phyloP scores from a whole-genome alignment of 2,797 vertebrate species.

The Oreonectes daqikongensis region DNA sequence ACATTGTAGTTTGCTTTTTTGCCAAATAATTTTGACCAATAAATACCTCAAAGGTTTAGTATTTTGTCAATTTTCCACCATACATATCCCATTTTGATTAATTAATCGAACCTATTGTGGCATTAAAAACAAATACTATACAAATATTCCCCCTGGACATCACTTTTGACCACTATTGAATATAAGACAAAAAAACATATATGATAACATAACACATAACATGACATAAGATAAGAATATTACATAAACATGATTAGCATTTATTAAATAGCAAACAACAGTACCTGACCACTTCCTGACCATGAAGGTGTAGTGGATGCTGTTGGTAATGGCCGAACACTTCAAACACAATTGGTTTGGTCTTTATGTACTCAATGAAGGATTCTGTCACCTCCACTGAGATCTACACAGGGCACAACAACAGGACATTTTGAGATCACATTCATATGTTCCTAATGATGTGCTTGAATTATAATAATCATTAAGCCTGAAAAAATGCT shows the following conservation, averaged over 20 bases:
- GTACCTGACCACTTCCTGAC: constrained; percentile 90
- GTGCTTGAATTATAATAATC: background rate
- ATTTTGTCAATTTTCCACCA: too few relatives aligned
- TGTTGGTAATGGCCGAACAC: constrained; percentile 99
- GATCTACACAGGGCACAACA: constrained; percentile 73
- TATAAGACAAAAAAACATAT: too few relatives aligned
- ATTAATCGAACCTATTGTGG: too few relatives aligned
- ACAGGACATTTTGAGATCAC: constrained; percentile 6
- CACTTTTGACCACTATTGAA: too few relatives aligned
- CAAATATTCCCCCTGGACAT: too few relatives aligned
- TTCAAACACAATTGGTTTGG: constrained; percentile 96
- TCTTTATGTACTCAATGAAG: constrained; percentile 96
- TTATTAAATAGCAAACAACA: background rate
- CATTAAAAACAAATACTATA: too few relatives aligned
- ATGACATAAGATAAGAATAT: background rate
- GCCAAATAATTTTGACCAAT: too few relatives aligned
- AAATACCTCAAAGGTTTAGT: too few relatives aligned
- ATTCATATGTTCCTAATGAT: constrained; percentile 6
- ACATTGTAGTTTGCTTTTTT: too few relatives aligned
- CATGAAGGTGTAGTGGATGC: constrained; percentile 88
- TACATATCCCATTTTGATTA: too few relatives aligned
- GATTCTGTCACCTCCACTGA: constrained; percentile 97
- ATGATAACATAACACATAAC: too few relatives aligned
- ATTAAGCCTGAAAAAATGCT: background rate
- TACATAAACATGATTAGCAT: background rate